A percentile compares a stretch with the other conserved stretches of the same genome.
phyloP scores from a whole-genome alignment of 1,140 invertebrate species.

The Drosophila setifemur region DNA sequence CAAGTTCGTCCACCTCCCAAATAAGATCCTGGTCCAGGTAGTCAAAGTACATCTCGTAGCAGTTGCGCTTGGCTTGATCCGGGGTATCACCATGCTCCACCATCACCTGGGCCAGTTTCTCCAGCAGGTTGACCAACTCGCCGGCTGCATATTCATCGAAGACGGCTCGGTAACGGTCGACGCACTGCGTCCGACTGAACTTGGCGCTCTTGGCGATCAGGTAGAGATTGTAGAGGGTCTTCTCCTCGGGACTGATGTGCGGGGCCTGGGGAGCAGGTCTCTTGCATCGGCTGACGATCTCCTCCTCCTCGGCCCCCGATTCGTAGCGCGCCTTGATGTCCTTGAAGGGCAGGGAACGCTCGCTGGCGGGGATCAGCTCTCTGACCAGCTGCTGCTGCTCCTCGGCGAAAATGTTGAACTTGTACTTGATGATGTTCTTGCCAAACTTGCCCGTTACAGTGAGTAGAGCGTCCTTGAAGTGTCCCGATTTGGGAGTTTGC shows the following conservation, averaged over 20 bases:
- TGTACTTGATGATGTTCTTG: slow-evolving; percentile 81
- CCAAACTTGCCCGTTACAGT: slow-evolving; percentile 81
- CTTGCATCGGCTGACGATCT: slow-evolving; percentile 61
- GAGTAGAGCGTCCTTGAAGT: slow-evolving; percentile 76
- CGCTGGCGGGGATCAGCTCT: slow-evolving; percentile 70
- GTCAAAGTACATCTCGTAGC: slow-evolving; percentile 81
- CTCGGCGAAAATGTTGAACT: slow-evolving; percentile 81
- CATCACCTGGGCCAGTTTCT: slow-evolving; percentile 69
- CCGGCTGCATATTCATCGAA: slow-evolving; percentile 77
- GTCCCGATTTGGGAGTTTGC: slow-evolving; percentile 57
- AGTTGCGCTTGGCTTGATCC: slow-evolving; percentile 64
- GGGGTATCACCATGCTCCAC: slow-evolving; percentile 70
- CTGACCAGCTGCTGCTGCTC: slow-evolving; percentile 77
- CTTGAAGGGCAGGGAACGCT: slow-evolving; percentile 72
- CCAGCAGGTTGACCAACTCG: slow-evolving; percentile 62
- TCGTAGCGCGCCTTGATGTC: slow-evolving; percentile 75
- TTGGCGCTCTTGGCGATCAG: slow-evolving; percentile 77
- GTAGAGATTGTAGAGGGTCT: slow-evolving; percentile 79
- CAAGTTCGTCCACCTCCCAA: slow-evolving; percentile 78
- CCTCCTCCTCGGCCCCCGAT: slow-evolving; percentile 54
- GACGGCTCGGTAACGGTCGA: slow-evolving; percentile 72
- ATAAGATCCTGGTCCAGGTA: slow-evolving; percentile 80
- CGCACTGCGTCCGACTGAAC: slow-evolving; percentile 72
- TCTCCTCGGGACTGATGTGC: slow-evolving; percentile 78
- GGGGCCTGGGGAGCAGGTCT: slow-evolving; percentile 4